A percentile compares a stretch with the other conserved stretches of the same genome.
Evolutionary conservation across 2,113 vertebrate genomes (phyloP).

Genomic region (Malurus cyaneus): DNA sequence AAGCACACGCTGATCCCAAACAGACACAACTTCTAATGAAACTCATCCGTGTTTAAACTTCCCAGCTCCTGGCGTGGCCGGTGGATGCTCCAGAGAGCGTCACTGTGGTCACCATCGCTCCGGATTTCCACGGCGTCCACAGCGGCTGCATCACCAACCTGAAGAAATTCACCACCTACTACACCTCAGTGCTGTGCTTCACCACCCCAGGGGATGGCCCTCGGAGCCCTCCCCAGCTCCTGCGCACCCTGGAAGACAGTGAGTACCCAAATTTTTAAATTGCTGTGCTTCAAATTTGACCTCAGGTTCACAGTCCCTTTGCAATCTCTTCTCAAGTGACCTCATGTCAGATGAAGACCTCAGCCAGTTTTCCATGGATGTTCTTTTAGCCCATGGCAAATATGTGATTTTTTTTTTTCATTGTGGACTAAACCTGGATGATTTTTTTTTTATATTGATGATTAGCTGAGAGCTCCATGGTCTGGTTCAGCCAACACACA

Average conservation of each 20-base stretch:
- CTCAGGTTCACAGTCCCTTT: neutral
- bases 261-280: constrained; percentile 63
- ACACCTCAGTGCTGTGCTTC: constrained; percentile 88
- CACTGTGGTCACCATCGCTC: constrained; percentile 85
- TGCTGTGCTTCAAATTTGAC: neutral
- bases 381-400: neutral
- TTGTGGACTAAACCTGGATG: neutral
- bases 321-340: neutral
- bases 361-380: neutral
- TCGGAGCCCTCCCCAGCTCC: constrained; percentile 78
- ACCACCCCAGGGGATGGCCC: constrained; percentile 94
- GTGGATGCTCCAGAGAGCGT: constrained; percentile 75
- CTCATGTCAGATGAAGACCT: neutral
- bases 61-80: constrained; percentile 87
- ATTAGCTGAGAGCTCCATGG: neutral
- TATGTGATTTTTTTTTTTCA: neutral
- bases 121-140: constrained; percentile 89
- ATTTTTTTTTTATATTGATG: neutral
- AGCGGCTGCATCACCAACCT: constrained; percentile 84
- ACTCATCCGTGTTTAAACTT: neutral
- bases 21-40: neutral
- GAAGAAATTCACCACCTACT: constrained; percentile 89
- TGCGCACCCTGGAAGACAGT: constrained; percentile 92
- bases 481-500: neutral
- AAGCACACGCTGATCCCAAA: neutral